These are phyloP conservation scores for Bombus terrestris DNA, from an alignment of 1,140 invertebrate genomes.

Conservation along the genomic window DNA sequence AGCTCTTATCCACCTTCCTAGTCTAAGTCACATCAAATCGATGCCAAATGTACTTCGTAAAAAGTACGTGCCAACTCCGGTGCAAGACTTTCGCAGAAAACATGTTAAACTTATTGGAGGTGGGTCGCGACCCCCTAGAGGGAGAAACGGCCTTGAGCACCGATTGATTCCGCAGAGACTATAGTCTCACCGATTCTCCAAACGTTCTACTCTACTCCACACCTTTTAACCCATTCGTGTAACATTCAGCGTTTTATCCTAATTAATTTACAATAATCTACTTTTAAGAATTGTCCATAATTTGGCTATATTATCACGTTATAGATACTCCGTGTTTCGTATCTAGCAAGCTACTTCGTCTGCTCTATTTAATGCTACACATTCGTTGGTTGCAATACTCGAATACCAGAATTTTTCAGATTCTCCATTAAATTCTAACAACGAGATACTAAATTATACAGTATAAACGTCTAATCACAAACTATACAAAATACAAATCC, in stretches of 20 bases:
- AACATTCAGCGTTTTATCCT: not conserved
- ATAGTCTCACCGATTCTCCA: not conserved
- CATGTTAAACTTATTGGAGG: not conserved
- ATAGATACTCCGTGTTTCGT: no score
- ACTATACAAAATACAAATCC: not conserved
- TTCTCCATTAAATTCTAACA: no score
- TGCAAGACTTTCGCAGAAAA: not conserved
- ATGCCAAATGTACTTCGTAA: not conserved
- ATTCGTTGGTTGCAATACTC: no score
- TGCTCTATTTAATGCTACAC: no score
- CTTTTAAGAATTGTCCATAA: no score
- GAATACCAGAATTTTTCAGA: no score
- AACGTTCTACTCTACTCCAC: not conserved
- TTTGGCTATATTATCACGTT: no score
- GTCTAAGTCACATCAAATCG: not conserved
- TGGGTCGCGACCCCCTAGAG: not conserved
- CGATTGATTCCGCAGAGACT: conserved; percentile 1
- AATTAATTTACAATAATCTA: no score
- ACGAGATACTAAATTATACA: no score
- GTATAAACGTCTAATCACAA: no score
- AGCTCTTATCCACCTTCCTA: no score
- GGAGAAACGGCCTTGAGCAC: not conserved
- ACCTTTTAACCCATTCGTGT: not conserved
- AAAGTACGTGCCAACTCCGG: not conserved
- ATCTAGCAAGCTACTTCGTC: no score